Base-by-base conservation (phyloP, 1,140 invertebrate species). In the Apocrypta bakeri region DNA sequence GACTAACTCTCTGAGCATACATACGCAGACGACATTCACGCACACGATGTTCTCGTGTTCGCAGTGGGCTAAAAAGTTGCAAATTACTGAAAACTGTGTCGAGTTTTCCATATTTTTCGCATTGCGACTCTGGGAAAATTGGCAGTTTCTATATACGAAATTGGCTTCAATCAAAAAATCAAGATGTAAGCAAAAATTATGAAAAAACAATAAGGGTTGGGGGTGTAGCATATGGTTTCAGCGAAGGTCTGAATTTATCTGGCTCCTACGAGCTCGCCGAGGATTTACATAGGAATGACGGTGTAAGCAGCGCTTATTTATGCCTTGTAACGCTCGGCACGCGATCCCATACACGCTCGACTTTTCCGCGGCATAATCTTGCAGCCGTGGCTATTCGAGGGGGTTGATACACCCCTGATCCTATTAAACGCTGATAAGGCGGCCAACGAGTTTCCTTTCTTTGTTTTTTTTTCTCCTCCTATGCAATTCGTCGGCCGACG, bases 241-340 rank as follows among this genome's bases (percentile, higher is more conserved):
- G n/a, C n/a, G n/a, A 56, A 40, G 76, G 76, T 33, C 37, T 68
- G 76, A 68, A 78, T 78, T 78, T 66, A 78, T 78, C 76, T 21
- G 76, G 84, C 79, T 84, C 68, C 76, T 84, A 83, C 71, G 85
- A 33, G 74, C 48, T 66, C 72, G 82, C 63, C 33, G 42, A 7
- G 8, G 77, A 88, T 88, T 88, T 87, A 87, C 88, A 88, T 88
- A 88, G 87, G 83, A 88, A 88, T 85, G 84, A 83, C 75, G 42
- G 78, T 85, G 85, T 88, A 88, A 88, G 86, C 86, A 86, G 84
- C 69, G 84, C 82, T 88, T 88, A 88, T 86, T 86, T 88, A 88
- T 87, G 85, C 80, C 81, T 81, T 77, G 82, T 84, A 86, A 82
- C 73, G 79, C 56, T 76, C 77, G 42, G 85, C 88, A 88, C 86